Evolutionary conservation across 2,113 vertebrate genomes (phyloP).

Genomic region (Pardalotus punctatus): DNA sequence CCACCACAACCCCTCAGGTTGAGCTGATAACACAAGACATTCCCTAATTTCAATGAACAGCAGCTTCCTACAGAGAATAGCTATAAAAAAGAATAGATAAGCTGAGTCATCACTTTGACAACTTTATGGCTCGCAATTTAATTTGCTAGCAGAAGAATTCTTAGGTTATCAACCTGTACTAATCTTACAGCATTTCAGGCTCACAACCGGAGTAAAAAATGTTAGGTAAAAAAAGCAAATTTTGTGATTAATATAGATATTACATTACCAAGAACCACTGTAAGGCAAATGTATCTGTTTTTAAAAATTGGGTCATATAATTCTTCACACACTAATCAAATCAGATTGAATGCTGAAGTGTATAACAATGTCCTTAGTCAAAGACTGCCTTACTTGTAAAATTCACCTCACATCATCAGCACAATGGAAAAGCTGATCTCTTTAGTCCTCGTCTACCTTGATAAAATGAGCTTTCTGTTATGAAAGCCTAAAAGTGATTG

Average conservation of each 20-base stretch:
- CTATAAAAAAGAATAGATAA: neutral
- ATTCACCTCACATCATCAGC: neutral
- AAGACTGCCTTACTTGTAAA: neutral
- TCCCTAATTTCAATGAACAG: neutral
- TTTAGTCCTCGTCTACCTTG: neutral
- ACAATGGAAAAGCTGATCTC: neutral
- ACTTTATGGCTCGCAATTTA: neutral
- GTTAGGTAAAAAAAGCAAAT: neutral
- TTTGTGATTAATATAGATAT: neutral
- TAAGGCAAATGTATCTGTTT: neutral
- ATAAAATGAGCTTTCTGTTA: neutral
- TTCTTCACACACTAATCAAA: neutral
- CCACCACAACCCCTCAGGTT: rapidly evolving
- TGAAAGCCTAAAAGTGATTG: neutral
- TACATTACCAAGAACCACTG: neutral
- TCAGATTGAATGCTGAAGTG: neutral
- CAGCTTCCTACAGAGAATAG: neutral
- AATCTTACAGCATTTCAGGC: neutral
- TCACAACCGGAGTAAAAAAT: neutral
- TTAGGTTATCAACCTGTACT: neutral
- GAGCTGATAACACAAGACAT: neutral
- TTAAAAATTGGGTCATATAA: neutral
- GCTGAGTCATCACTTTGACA: neutral
- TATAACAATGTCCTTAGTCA: neutral
- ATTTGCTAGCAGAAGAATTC: neutral